Base-by-base conservation (phyloP, 2,797 vertebrate species). In the Microcaecilia unicolor region DNA sequence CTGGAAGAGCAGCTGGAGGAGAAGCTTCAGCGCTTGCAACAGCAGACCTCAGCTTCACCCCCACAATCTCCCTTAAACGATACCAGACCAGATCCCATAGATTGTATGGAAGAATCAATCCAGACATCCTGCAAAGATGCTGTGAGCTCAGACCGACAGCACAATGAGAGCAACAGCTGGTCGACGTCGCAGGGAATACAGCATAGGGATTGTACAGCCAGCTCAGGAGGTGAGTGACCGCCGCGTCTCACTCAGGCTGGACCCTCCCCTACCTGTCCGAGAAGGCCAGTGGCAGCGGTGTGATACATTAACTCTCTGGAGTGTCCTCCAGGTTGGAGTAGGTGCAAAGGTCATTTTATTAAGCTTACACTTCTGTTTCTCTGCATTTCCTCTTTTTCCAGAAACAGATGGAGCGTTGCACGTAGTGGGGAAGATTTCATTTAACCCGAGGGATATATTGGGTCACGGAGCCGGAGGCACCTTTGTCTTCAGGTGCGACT, bases 401-500 rank as follows among this genome's bases (percentile, higher is more conserved):
- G 86, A 61, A 7, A 67, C 42, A 33, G 70, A 55, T 19, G 25
- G 44, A 1, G 81, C 87, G 0, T 34, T 84, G 30, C 72, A 91
- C 7, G 59, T 80, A 1, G 84, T 98, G 32, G 96, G 94, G n/a
- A 99, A 97, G 69, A 76, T 99, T 59, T 92, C 89, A 56, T 97
- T 98, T 67, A 78, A 62, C 15, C 71, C 88, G 9, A 70, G 83
- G 12, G 85, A 94, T 0, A 81, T 95, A 31, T 80, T 99, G 25
- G 96, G 95, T 37, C 92, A 85, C 0, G 96, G 96, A 31, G 85
- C 91, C 7, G 86, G 86, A 1, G 96, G 96, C 35, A 99, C 96
- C 0, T 95, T 94, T 42, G 91, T 99, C 14, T 99, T 97, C 76
- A 84, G 87, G 90, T 90, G 49, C 39, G 76, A 12, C 17, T 7